Evolutionary conservation across 2,797 vertebrate species (phyloP), one percentile per base, ranked within the genome.

Genomic region (Bradypodion ventrale): DNA sequence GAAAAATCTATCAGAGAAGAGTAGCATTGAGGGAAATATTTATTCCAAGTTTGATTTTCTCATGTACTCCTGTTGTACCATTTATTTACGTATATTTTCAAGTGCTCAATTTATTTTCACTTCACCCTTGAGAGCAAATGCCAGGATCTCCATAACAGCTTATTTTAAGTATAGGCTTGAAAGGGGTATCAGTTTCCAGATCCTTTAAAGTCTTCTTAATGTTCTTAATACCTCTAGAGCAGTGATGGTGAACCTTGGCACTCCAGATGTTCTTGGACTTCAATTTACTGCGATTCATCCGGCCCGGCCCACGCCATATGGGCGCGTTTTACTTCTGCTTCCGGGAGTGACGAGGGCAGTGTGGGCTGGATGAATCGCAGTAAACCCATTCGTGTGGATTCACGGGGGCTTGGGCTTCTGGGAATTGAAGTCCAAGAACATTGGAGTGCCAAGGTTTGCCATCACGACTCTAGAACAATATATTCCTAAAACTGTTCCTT

Each of bases 121-220:
- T 40, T 42, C 25, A 32, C 5, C 21, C 27, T 27, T 82, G 29
- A 73, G n/a, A 77, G 32, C 40, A 16, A 25, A 37, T 81, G 23
- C 6, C 29, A 46, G 25, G 32, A 44, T 49, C 46, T 73, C 59
- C 27, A 32, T 77, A 78, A 65, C 69, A 72, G 40, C 82, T 16
- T 82, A 32, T 69, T 84, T 89, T 82, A 72, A 44, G 1, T n/a
- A 4, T 29, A 70, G 79, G 10, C 1, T 0, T 81, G 0, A 60
- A 46, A 83, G 32, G 0, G 0, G 6, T 86, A 2, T 75, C 69
- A 40, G 73, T 91, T 89, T 86, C 80, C 82, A 49, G 37, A 63
- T 23, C 12, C 0, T 5, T 10, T n/a, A 77, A 82, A 56, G 40
- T 29, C 63, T 44, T 75, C 15, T 59, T 66, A 35, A 68, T 42